These are phyloP conservation scores for Aphis craccivora DNA, from an alignment of 1,140 invertebrate species.

Conservation along the genomic window DNA sequence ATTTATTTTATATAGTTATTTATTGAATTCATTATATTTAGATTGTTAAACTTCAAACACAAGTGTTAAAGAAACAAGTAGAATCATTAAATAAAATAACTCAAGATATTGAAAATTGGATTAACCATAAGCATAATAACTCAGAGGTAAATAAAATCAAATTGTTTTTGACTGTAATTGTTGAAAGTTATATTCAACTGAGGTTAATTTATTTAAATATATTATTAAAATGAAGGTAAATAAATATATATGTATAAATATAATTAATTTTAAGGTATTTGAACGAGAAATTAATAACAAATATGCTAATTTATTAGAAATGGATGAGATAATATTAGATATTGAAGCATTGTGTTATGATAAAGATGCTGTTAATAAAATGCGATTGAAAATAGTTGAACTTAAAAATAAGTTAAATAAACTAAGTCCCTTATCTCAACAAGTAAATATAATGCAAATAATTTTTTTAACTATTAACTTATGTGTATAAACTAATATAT, in stretches of 20 bases:
- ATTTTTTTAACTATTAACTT: neutral
- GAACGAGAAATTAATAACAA: slow-evolving; percentile 53
- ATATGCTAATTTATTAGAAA: slow-evolving; percentile 49
- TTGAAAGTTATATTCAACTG: neutral
- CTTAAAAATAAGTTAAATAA: slow-evolving; percentile 51
- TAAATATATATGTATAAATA: too few species aligned
- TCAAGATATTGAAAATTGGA: slow-evolving; percentile 67
- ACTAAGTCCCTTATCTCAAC: slow-evolving; percentile 46
- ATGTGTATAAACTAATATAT: neutral
- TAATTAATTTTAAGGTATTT: slow-evolving; percentile 62
- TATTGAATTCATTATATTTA: slow-evolving; percentile 58
- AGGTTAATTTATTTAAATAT: neutral
- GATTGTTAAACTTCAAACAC: slow-evolving; percentile 65
- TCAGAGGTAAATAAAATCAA: slow-evolving; percentile 70
- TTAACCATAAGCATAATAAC: slow-evolving; percentile 66
- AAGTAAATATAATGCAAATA: neutral
- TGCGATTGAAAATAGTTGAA: slow-evolving; percentile 18
- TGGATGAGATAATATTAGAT: slow-evolving; percentile 44
- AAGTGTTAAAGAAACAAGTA: slow-evolving; percentile 69
- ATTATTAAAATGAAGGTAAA: neutral
- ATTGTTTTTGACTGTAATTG: slow-evolving; percentile 59
- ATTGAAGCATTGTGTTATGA: slow-evolving; percentile 32
- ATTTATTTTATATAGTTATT: slow-evolving; percentile 17
- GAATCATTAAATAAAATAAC: slow-evolving; percentile 66
- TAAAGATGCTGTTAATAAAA: slow-evolving; percentile 39